Evolutionary conservation across 2,797 vertebrate genomes (phyloP).

Genomic region (Schizopygopsis malacanthus): DNA sequence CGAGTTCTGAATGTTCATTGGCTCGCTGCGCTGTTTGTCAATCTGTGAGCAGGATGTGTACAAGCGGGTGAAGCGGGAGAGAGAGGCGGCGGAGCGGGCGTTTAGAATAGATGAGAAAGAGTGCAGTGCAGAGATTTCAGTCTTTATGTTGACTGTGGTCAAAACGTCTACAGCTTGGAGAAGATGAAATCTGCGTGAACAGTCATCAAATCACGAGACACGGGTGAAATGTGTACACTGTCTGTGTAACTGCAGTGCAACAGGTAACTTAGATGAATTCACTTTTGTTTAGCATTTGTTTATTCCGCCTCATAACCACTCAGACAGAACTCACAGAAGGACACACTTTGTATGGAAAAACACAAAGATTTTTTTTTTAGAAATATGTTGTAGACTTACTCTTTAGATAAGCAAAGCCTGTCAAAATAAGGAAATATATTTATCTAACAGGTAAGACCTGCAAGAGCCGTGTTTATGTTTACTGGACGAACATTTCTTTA

Average conservation of each 20-base stretch:
- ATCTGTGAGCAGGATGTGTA: neutral
- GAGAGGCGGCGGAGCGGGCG: conserved; percentile 51
- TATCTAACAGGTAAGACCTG: neutral
- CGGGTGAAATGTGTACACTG: conserved; percentile 50
- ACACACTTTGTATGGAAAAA: neutral
- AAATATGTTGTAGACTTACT: neutral
- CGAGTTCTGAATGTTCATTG: conserved; percentile 44
- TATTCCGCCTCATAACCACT: neutral
- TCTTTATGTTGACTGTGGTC: neutral
- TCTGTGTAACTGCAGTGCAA: conserved; percentile 34
- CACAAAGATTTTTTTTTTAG: neutral
- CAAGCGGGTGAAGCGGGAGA: conserved; percentile 42
- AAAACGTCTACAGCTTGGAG: conserved; percentile 11
- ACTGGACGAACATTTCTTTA: neutral
- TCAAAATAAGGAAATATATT: neutral
- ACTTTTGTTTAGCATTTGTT: neutral
- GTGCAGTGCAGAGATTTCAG: neutral
- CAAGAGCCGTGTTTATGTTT: neutral
- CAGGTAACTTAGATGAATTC: conserved; percentile 52
- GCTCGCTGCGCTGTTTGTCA: conserved; percentile 35
- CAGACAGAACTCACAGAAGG: neutral
- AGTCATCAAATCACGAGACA: conserved; percentile 35
- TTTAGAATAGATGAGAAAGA: conserved; percentile 45
- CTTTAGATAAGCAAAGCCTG: neutral
- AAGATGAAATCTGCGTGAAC: conserved; percentile 22